Evolutionary conservation across 2,888 invertebrate genomes (phyloP).

Genomic region (Spodoptera picta): DNA sequence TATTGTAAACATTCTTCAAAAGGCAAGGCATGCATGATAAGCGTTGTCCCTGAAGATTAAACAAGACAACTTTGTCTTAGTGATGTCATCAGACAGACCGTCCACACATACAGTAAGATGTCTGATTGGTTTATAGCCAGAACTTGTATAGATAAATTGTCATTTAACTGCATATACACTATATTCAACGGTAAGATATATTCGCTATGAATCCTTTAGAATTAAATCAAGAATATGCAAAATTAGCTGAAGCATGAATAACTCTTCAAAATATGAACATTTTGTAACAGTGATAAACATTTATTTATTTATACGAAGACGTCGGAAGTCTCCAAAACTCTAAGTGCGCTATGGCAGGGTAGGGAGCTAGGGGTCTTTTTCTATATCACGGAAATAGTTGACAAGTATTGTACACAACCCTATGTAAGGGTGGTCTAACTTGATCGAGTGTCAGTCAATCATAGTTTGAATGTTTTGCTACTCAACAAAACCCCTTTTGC

Average conservation of each 20-base stretch:
- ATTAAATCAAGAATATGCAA: no score
- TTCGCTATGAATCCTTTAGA: no score
- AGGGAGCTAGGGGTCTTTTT: neutral
- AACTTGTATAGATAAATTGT: slow-evolving; percentile 14
- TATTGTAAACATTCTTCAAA: slow-evolving; percentile 39
- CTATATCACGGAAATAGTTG: slow-evolving; percentile 13
- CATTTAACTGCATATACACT: neutral
- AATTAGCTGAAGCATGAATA: no score
- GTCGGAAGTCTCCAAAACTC: slow-evolving; percentile 1
- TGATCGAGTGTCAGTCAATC: slow-evolving; percentile 14
- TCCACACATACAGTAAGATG: slow-evolving; percentile 21
- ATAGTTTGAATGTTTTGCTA: slow-evolving; percentile 11
- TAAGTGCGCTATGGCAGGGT: neutral
- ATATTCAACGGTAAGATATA: no score
- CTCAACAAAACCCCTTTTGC: slow-evolving; percentile 2
- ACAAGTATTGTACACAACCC: slow-evolving; percentile 9
- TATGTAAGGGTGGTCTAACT: neutral
- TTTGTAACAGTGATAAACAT: neutral
- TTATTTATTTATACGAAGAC: neutral
- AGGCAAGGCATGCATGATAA: slow-evolving; percentile 49
- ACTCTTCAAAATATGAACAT: no score
- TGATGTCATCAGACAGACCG: slow-evolving; percentile 47
- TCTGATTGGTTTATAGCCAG: slow-evolving; percentile 29
- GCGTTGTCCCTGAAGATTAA: slow-evolving; percentile 49
- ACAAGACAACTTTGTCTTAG: slow-evolving; percentile 34